Base-by-base conservation (phyloP, 2,797 vertebrate genomes). In the Acanthurus leucopareius region DNA sequence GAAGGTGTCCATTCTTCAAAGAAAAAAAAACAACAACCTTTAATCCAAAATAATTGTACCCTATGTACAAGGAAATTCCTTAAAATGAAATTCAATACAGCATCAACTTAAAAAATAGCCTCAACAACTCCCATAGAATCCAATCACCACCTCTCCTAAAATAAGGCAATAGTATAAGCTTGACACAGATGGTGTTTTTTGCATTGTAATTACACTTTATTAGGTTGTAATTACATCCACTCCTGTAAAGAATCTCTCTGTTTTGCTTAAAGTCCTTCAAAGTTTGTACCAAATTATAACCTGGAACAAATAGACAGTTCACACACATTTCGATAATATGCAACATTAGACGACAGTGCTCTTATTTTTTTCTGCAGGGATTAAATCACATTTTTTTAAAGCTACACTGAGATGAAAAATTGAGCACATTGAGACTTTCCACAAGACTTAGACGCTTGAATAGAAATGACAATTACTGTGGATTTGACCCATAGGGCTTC, bases 131-230 rank as follows among this genome's bases (percentile, higher is more conserved):
- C 20, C 28, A 58, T 10, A 25, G 16, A 45, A 28, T 62, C 16
- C 48, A 48, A 75, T 66, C 48, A 66, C 42, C 11, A 53, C 19
- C 32, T 48, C 20, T 40, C 15, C 48, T 35, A 19, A 42, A 58
- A 48, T n/a, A 38, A 38, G 20, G 72, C 53, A 75, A 58, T 45
- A 56, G 52, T 28, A 15, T 20, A 57, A 38, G 20, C 59, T 58
- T 73, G 48, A 45, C 53, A 19, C 51, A 58, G 35, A 61, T 53
- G 10, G 51, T 76, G 13, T 53, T 28, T 67, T 67, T 52, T 77
- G 66, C 38, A 73, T 58, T 49, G 51, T 72, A 58, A 58, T 75
- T 65, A 17, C 42, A 61, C 44, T 56, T 20, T 59, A 65, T 78
- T 64, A 32, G 25, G 56, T 57, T 20, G 54, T 54, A 56, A 61